Percentiles rank a stretch among this genome's conserved stretches.
These are phyloP conservation scores for Carettochelys insculpta DNA, from an alignment of 2,113 vertebrate genomes.

Conservation along the genomic window DNA sequence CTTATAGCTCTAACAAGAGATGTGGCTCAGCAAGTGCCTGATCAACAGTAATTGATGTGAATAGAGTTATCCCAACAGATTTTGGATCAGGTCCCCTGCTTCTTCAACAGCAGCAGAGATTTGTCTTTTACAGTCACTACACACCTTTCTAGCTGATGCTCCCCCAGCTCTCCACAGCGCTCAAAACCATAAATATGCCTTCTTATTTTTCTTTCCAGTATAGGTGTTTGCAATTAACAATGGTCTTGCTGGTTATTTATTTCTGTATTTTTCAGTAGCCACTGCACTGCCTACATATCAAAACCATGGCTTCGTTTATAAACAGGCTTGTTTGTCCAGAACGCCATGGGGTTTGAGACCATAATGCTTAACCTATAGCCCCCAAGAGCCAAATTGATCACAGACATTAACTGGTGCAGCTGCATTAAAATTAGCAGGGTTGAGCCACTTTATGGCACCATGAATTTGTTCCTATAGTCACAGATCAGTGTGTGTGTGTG, in stretches of 20 bases:
- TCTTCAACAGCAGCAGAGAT: not conserved
- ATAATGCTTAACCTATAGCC: not conserved
- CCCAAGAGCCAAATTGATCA: not conserved
- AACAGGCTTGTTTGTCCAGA: not conserved
- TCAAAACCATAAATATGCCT: not conserved
- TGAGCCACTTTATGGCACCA: not conserved
- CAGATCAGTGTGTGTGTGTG: not conserved
- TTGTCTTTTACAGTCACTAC: not conserved
- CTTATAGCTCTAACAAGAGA: not conserved
- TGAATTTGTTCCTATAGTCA: not conserved
- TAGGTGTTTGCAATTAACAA: not conserved
- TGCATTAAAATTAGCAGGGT: not conserved
- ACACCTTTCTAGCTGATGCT: not conserved
- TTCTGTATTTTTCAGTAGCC: not conserved
- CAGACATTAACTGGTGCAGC: not conserved
- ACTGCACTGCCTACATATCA: not conserved
- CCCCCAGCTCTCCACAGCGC: not conserved
- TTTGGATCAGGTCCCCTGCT: not conserved
- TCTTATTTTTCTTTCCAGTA: not conserved
- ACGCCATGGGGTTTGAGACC: not conserved
- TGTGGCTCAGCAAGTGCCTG: not conserved
- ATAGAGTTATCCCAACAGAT: not conserved
- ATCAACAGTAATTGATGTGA: not conserved
- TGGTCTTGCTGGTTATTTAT: not conserved
- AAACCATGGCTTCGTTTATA: not conserved